These are phyloP conservation scores for Anguilla pacifica DNA, from an alignment of 2,797 vertebrate genomes.

Conservation along the genomic window DNA sequence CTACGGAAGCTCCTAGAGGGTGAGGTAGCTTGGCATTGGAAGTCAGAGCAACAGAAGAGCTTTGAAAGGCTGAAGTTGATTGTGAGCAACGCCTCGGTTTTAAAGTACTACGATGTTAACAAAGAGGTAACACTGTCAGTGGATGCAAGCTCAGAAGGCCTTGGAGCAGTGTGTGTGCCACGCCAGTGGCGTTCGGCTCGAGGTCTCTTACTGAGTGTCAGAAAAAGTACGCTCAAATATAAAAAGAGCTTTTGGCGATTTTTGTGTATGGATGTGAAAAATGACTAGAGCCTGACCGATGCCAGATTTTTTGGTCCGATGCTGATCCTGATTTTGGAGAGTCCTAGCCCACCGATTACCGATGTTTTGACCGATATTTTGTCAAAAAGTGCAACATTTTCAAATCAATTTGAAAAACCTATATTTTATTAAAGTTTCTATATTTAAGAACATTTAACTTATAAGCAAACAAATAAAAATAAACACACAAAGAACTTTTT, in stretches of 20 bases:
- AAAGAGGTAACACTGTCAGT: slow-evolving; percentile 19
- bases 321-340: too few relatives aligned
- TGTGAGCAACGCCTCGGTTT: slow-evolving; percentile 26
- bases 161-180: slow-evolving; percentile 24
- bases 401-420: too few relatives aligned
- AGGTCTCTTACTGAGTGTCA: slow-evolving; percentile 30
- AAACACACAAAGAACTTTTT: too few relatives aligned
- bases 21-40: slow-evolving; percentile 35
- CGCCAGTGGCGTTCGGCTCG: neutral
- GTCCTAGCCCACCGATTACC: too few relatives aligned
- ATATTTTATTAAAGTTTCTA: too few relatives aligned
- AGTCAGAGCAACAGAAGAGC: slow-evolving; percentile 25
- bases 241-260: slow-evolving; percentile 25
- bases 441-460: too few relatives aligned
- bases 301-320: too few relatives aligned
- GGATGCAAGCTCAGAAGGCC: slow-evolving; percentile 15
- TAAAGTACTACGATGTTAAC: slow-evolving; percentile 20
- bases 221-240: slow-evolving; percentile 32
- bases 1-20: slow-evolving; percentile 18
- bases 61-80: slow-evolving; percentile 29
- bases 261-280: slow-evolving; percentile 7
- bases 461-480: too few relatives aligned
- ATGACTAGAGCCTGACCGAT: neutral
- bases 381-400: too few relatives aligned
- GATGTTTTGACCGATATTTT: too few relatives aligned